phyloP scores from a whole-genome alignment of 2,113 vertebrate species.

The Benitochromis conjunctus region DNA sequence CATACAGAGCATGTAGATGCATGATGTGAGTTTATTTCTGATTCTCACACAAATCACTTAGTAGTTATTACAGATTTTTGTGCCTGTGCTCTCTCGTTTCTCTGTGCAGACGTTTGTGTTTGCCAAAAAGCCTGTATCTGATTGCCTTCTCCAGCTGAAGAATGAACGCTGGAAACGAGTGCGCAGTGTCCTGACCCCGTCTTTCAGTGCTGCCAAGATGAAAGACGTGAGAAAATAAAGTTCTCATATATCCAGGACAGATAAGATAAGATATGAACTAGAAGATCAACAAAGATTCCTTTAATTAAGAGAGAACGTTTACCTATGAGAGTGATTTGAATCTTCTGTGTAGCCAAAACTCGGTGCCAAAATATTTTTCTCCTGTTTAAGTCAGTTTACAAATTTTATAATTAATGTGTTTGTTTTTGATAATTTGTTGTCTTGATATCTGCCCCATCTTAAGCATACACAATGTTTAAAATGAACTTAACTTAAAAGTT shows the following conservation, averaged over 20 bases:
- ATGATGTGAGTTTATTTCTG: not conserved
- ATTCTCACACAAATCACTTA: not conserved
- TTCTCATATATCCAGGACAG: not conserved
- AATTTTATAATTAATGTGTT: not conserved
- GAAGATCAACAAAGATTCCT: not conserved
- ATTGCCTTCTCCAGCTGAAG: conserved; percentile 85
- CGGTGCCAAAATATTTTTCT: too few relatives aligned
- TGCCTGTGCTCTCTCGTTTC: not conserved
- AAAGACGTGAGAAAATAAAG: conserved; percentile 79
- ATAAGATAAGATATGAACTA: not conserved
- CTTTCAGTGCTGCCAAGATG: conserved; percentile 84
- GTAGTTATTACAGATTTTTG: not conserved
- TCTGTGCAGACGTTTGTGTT: not conserved
- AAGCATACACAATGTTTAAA: not conserved
- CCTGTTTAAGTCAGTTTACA: not conserved
- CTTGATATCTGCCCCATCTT: not conserved
- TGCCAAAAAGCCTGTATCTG: conserved; percentile 78
- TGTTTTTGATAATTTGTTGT: not conserved
- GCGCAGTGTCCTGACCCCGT: conserved; percentile 81
- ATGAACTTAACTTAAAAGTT: not conserved
- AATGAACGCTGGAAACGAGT: conserved; percentile 87
- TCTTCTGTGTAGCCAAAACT: not conserved
- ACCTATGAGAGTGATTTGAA: not conserved
- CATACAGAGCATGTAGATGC: not conserved
- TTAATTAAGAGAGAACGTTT: not conserved